Conservation (phyloP, 2,113 vertebrate species). For the Ochotona princeps region DNA sequence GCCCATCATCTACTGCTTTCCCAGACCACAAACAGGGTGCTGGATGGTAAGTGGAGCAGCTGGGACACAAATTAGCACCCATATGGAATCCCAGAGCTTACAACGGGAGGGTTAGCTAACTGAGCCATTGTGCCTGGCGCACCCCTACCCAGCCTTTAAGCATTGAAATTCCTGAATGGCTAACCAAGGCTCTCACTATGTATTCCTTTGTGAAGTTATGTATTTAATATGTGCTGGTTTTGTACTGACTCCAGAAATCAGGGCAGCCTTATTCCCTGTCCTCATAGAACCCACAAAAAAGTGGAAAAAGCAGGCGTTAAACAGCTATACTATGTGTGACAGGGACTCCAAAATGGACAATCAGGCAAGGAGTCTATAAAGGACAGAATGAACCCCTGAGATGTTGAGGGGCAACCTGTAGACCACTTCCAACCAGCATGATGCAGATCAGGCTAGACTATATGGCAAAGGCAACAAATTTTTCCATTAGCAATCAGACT, state of each 20-base stretch:
- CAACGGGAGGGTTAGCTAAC: too few relatives aligned
- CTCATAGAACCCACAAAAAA: neutral
- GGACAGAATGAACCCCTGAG: neutral
- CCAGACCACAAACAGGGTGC: too few relatives aligned
- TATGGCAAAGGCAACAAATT: neutral
- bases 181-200: neutral
- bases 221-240: neutral
- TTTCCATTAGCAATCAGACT: neutral
- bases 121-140: too few relatives aligned
- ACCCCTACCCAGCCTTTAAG: neutral
- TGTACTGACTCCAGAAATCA: neutral
- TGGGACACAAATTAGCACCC: too few relatives aligned
- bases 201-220: neutral
- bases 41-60: too few relatives aligned
- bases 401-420: neutral
- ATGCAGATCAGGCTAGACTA: neutral
- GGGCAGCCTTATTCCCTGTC: neutral
- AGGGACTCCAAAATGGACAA: neutral
- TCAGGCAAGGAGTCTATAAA: neutral
- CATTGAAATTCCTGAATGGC: neutral
- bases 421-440: slow-evolving; percentile 10
- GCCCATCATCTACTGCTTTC: too few relatives aligned
- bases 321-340: neutral
- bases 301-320: neutral
- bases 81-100: too few relatives aligned